Evolutionary conservation across 2,888 invertebrate genomes (phyloP).

Genomic region (Ormyrus labotus): DNA sequence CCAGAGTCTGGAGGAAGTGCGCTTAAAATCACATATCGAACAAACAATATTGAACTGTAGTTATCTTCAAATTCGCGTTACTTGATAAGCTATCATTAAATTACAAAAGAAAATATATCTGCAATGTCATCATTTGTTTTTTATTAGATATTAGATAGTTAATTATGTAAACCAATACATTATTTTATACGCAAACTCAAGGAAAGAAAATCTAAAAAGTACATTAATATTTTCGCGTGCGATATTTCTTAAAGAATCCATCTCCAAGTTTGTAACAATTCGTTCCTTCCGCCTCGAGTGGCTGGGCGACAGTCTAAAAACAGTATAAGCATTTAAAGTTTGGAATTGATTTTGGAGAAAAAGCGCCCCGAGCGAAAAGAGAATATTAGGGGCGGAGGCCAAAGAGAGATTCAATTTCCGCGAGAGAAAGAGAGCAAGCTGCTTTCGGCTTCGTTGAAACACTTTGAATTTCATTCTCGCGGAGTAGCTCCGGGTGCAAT

Average conservation of each 20-base stretch:
- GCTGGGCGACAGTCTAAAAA: constrained; percentile 16
- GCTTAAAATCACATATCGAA: neutral
- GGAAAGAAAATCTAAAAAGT: neutral
- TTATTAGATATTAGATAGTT: no score
- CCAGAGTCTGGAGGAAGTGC: neutral
- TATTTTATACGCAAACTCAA: neutral
- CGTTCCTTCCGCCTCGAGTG: neutral
- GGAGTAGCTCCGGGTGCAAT: constrained; percentile 7
- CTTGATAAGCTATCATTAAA: no score
- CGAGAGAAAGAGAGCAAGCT: neutral
- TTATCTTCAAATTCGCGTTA: no score
- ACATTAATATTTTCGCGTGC: neutral
- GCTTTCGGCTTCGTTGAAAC: neutral
- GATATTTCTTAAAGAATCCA: constrained; percentile 6
- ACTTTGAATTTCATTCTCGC: constrained; percentile 34
- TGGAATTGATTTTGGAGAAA: constrained; percentile 34
- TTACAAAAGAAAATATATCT: no score
- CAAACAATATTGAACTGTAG: neutral
- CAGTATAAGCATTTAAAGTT: constrained; percentile 38
- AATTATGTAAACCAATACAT: no score
- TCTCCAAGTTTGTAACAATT: constrained; percentile 16
- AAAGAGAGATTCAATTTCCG: constrained; percentile 41
- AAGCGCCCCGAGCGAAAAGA: constrained; percentile 1
- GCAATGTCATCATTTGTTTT: no score
- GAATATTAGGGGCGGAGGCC: constrained; percentile 3